These are phyloP conservation scores for Scalopus aquaticus DNA, from an alignment of 2,113 vertebrate genomes.

Conservation along the genomic window DNA sequence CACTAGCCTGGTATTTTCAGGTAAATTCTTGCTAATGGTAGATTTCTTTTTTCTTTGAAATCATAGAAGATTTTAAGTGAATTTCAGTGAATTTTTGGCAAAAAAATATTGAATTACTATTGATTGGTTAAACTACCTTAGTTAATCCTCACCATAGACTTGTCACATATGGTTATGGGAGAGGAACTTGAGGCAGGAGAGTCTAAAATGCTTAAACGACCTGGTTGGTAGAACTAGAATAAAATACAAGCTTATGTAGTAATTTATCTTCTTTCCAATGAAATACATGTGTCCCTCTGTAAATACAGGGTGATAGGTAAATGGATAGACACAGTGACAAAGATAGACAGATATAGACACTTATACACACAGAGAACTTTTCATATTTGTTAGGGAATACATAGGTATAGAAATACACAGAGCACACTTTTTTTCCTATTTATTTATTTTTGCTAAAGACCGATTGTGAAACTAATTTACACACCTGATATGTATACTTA, in stretches of 20 bases:
- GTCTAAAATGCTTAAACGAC: not conserved
- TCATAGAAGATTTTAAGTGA: not conserved
- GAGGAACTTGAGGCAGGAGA: not conserved
- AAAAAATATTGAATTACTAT: not conserved
- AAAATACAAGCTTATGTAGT: constrained; percentile 3
- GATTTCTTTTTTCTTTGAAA: not conserved
- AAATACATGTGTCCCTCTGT: not conserved
- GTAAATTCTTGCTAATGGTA: not conserved
- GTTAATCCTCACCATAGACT: not conserved
- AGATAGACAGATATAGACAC: not conserved
- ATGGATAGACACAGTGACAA: not conserved
- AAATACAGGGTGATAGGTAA: not conserved
- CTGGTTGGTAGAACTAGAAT: not conserved
- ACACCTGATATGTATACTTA: not conserved
- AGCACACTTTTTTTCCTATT: not conserved
- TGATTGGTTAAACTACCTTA: not conserved
- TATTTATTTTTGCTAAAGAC: not conserved
- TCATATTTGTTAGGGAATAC: constrained; percentile 29
- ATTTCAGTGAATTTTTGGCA: not conserved
- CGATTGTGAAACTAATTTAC: constrained; percentile 11
- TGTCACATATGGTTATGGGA: not conserved
- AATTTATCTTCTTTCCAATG: not conserved
- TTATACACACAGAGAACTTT: not conserved
- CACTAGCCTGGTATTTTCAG: not conserved
- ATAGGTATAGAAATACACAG: not conserved